Percentiles rank a stretch among this genome's conserved stretches.
phyloP scores from a whole-genome alignment of 2,113 vertebrate species.

The Gopherus flavomarginatus region DNA sequence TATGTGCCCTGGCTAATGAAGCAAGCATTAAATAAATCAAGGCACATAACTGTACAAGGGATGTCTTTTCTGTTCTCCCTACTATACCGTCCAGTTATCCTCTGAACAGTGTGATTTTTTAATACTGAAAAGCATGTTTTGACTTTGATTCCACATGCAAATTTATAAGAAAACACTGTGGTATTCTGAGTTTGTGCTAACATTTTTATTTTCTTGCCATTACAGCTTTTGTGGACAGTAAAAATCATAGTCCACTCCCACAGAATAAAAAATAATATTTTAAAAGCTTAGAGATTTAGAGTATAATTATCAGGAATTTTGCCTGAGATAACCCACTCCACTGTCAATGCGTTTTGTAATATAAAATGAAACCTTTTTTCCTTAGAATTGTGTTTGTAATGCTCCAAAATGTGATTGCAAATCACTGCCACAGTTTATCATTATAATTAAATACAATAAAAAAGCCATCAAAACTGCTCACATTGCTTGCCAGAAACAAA shows the following conservation, averaged over 20 bases:
- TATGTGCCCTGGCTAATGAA: neutral
- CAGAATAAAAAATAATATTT: conserved; percentile 23
- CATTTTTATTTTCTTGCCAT: conserved; percentile 19
- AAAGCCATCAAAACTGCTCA: conserved; percentile 65
- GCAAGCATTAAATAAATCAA: neutral
- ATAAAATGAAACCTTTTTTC: conserved; percentile 56
- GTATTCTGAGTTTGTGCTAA: neutral
- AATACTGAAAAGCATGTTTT: neutral
- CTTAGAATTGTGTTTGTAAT: conserved; percentile 61
- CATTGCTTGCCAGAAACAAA: conserved; percentile 21
- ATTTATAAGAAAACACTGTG: neutral
- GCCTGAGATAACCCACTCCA: conserved; percentile 40
- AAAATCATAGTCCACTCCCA: neutral
- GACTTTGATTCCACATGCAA: neutral
- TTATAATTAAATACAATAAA: conserved; percentile 71
- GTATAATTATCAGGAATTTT: conserved; percentile 47
- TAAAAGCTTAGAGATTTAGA: conserved; percentile 51
- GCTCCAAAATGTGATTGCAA: conserved; percentile 63
- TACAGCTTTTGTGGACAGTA: conserved; percentile 23
- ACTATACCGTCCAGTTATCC: neutral
- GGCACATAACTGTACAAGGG: neutral
- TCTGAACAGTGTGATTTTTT: neutral
- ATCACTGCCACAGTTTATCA: conserved; percentile 68
- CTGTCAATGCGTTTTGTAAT: conserved; percentile 1
- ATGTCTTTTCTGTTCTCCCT: neutral